Evolutionary conservation across 2,113 vertebrate species (phyloP).

Genomic region (Carassius auratus): DNA sequence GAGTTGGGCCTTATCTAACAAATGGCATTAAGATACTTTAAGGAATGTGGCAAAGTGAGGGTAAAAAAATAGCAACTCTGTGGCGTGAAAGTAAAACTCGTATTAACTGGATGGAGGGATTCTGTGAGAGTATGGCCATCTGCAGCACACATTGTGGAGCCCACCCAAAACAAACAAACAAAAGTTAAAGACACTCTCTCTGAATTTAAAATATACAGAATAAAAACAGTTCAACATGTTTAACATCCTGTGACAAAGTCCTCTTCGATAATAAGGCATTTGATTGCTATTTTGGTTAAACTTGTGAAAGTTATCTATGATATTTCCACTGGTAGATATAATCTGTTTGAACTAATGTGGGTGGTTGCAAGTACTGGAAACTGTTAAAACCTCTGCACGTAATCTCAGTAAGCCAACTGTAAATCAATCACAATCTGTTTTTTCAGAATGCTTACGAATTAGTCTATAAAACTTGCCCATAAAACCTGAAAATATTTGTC

Average conservation of each 20-base stretch:
- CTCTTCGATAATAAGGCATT: background rate
- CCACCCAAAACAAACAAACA: slow-evolving; percentile 78
- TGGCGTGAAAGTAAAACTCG: slow-evolving; percentile 21
- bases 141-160: slow-evolving; percentile 67
- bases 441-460: background rate
- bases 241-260: slow-evolving; percentile 51
- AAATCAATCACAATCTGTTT: background rate
- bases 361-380: background rate
- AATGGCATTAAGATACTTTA: background rate
- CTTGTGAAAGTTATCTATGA: background rate
- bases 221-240: slow-evolving; percentile 62
- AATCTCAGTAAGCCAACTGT: background rate
- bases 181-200: slow-evolving; percentile 73
- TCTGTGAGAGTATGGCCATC: slow-evolving; percentile 77
- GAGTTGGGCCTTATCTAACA: background rate
- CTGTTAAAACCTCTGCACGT: background rate
- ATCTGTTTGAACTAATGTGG: slow-evolving; percentile 21
- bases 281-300: slow-evolving; percentile 13
- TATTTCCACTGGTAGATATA: background rate
- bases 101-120: slow-evolving; percentile 53
- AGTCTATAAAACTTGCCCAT: background rate
- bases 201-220: slow-evolving; percentile 55
- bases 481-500: background rate
- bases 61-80: slow-evolving; percentile 41
- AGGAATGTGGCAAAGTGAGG: slow-evolving; percentile 5